Percentiles rank a stretch among this genome's conserved stretches.
These are phyloP conservation scores for Drosophila orosa DNA, from an alignment of 1,140 invertebrate genomes.

Conservation along the genomic window DNA sequence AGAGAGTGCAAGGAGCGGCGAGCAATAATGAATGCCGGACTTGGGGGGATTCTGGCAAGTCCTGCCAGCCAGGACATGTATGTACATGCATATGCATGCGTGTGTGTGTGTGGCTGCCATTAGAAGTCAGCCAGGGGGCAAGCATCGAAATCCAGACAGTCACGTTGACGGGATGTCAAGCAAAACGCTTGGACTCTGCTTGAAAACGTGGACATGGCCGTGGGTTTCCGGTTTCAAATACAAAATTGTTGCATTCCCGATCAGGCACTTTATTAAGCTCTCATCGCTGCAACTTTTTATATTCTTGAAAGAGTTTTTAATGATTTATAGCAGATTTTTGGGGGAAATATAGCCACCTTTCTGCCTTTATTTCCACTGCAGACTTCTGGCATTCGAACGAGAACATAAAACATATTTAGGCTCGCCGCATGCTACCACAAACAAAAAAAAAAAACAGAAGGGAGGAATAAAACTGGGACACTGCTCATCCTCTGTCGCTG, in stretches of 20 bases:
- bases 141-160: constrained; percentile 51
- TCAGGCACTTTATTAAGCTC: constrained; percentile 3
- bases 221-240: background rate
- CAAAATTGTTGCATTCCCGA: constrained; percentile 4
- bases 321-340: background rate
- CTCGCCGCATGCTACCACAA: constrained; percentile 11
- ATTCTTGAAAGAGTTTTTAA: background rate
- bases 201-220: constrained; percentile 21
- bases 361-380: constrained; percentile 33
- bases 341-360: background rate
- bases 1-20: constrained; percentile 21
- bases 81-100: background rate
- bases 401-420: constrained; percentile 61
- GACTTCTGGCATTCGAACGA: constrained; percentile 23
- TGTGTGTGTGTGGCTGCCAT: constrained; percentile 33
- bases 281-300: background rate
- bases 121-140: constrained; percentile 56
- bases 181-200: constrained; percentile 42
- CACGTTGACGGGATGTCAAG: constrained; percentile 60
- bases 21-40: constrained; percentile 65
- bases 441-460: background rate
- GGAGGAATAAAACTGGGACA: constrained; percentile 22
- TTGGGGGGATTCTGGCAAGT: background rate
- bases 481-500: constrained; percentile 6
- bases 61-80: constrained; percentile 8